Base-by-base conservation (phyloP, 2,888 invertebrate species). In the Drosophila limbata region DNA sequence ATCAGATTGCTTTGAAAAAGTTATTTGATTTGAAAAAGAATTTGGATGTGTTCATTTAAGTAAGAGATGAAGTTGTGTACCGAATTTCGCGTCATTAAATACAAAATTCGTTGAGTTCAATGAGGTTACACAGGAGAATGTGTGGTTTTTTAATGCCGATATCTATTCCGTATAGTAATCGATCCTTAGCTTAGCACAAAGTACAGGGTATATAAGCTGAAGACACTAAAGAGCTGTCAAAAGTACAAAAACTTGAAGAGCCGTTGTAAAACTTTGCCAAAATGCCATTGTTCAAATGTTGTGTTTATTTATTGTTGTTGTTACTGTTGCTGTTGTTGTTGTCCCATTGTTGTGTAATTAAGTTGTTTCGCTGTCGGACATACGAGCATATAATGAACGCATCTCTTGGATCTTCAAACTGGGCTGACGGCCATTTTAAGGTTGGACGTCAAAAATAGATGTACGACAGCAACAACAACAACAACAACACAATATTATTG, bases 311-410 rank as follows among this genome's bases (percentile, higher is more conserved):
- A 48, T 53, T 42, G 50, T 57, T 68, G 19, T 47, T 61, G 45
- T 39, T 65, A 19, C 39, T 55, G 51, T 42, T 60, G 59, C 35
- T 53, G 42, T 17, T 67, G 52, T n/a, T 35, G 33, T 40, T 61
- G 21, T 25, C 56, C 50, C 68, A 69, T 80, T 75, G 78, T 89
- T 88, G 76, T 89, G 88, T 89, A 89, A 85, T 85, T 89, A 85
- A 85, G 89, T 85, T 89, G 89, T 85, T 85, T 83, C 72, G 87
- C 71, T 81, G 76, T 73, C 73, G 69, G 77, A 80, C 81, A 69
- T 63, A 55, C 67, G 68, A 81, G 66, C 70, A 70, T 55, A 77
- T 78, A 80, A 78, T 78, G 63, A 83, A 85, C 69, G 72, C 67
- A 77, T 67, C 71, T 70, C 63, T 50, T 37, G 47, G 44, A 69